Evolutionary conservation across 2,113 vertebrate genomes (phyloP).

Genomic region (Leiothrix lutea): DNA sequence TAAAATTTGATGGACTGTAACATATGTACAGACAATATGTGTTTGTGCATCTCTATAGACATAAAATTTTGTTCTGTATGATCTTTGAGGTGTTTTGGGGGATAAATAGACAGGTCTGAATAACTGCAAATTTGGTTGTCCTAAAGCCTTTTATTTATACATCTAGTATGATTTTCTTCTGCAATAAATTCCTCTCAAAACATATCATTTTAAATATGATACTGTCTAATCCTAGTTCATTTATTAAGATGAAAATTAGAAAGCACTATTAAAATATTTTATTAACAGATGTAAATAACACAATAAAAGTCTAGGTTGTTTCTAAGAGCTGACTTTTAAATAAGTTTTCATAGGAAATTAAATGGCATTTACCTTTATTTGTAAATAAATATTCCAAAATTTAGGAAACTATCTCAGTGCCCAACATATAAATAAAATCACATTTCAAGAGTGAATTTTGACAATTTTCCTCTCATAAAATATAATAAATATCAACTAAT

Average conservation of each 20-base stretch:
- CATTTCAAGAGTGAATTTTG: background rate
- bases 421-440: background rate
- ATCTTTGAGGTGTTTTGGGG: background rate
- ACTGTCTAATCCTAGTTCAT: background rate
- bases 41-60: background rate
- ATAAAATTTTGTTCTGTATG: background rate
- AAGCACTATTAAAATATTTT: background rate
- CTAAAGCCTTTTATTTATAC: background rate
- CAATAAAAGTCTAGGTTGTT: background rate
- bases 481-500: background rate
- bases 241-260: background rate
- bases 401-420: background rate
- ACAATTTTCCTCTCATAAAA: background rate
- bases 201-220: background rate
- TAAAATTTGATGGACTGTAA: background rate
- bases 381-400: background rate
- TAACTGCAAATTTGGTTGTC: background rate
- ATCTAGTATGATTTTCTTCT: background rate
- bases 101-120: background rate
- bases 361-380: background rate
- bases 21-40: background rate
- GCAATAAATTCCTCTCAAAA: background rate
- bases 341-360: background rate
- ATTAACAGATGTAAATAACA: background rate
- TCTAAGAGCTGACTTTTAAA: background rate